Evolutionary conservation across 2,888 invertebrate genomes (phyloP).

Genomic region (Eupithecia tripunctaria): DNA sequence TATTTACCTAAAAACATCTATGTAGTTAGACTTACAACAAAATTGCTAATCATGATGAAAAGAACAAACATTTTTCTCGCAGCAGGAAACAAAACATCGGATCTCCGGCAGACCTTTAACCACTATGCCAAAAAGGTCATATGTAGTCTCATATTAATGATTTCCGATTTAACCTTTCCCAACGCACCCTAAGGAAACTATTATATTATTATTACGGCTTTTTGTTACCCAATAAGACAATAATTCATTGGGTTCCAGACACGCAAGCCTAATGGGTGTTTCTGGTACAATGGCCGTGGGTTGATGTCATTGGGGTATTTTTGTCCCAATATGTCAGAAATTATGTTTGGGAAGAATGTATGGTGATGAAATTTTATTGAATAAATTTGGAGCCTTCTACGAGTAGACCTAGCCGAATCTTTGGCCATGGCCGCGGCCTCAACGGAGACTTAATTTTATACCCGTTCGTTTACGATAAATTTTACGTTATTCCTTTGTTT

Average conservation of each 20-base stretch:
- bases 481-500: no score
- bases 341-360: neutral
- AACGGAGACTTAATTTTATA: no score
- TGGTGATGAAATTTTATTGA: no score
- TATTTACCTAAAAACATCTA: no score
- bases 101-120: neutral
- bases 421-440: no score
- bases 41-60: no score
- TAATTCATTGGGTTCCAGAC: neutral
- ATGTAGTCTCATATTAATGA: neutral
- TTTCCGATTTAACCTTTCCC: slow-evolving; percentile 9
- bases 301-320: neutral
- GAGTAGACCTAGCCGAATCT: no score
- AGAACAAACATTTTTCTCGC: neutral
- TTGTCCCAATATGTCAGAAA: neutral
- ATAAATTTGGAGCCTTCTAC: no score
- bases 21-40: no score
- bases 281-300: neutral
- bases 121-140: neutral
- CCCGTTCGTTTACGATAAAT: no score
- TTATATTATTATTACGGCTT: neutral
- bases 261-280: neutral
- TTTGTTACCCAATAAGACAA: slow-evolving; percentile 9
- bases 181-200: slow-evolving; percentile 4
- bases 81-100: neutral